Conservation (phyloP, 2,888 invertebrate genomes). For the Cerceris rybyensis region DNA sequence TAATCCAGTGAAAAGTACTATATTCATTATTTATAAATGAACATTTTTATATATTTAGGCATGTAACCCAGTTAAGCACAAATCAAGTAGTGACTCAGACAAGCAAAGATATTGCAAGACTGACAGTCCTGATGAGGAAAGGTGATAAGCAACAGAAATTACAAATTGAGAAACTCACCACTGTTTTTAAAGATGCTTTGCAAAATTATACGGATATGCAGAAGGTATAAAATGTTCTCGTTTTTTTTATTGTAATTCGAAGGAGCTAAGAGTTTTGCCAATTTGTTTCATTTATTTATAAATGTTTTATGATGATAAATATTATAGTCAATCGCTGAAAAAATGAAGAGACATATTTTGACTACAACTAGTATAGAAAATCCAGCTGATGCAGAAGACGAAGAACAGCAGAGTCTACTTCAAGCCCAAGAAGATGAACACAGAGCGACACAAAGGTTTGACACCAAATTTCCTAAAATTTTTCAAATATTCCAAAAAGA, state of each 20-base stretch:
- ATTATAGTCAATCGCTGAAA: slow-evolving; percentile 76
- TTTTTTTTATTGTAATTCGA: neutral
- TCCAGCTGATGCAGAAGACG: slow-evolving; percentile 69
- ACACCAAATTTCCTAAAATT: slow-evolving; percentile 5
- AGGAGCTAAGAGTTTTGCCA: neutral
- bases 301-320: slow-evolving; percentile 14
- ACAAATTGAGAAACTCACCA: slow-evolving; percentile 92
- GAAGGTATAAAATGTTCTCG: slow-evolving; percentile 85
- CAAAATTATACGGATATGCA: slow-evolving; percentile 90
- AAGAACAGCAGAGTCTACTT: slow-evolving; percentile 72
- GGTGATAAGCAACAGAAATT: slow-evolving; percentile 91
- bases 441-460: slow-evolving; percentile 74
- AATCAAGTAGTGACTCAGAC: slow-evolving; percentile 89
- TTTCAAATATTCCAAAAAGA: neutral
- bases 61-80: slow-evolving; percentile 88
- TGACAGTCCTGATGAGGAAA: slow-evolving; percentile 87
- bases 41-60: slow-evolving; percentile 82
- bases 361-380: slow-evolving; percentile 69
- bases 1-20: slow-evolving; percentile 3
- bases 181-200: slow-evolving; percentile 91
- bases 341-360: slow-evolving; percentile 78
- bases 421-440: slow-evolving; percentile 75
- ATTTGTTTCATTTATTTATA: neutral
- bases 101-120: slow-evolving; percentile 88
- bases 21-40: neutral